Percentiles rank a stretch among this genome's conserved stretches.
Evolutionary conservation across 2,888 invertebrate genomes (phyloP).

Genomic region (Terebella lapidaria): DNA sequence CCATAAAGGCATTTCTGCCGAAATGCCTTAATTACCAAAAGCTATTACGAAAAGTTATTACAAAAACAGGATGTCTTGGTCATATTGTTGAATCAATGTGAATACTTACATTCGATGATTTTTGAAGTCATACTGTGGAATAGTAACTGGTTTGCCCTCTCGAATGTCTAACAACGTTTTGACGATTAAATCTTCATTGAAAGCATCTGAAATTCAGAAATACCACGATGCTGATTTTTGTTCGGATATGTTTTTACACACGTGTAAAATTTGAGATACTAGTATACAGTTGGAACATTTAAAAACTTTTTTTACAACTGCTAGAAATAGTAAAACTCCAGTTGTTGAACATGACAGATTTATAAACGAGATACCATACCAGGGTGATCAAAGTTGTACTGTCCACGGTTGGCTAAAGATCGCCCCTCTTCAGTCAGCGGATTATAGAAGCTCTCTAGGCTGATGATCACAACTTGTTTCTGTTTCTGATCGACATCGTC

Average conservation of each 20-base stretch:
- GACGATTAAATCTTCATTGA: conserved; percentile 81
- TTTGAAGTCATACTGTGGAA: conserved; percentile 78
- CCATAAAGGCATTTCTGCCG: too few species aligned
- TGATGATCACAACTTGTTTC: conserved; percentile 86
- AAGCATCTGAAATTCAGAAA: conserved; percentile 67
- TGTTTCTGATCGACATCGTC: conserved; percentile 63
- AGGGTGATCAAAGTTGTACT: conserved; percentile 98
- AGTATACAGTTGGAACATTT: neutral
- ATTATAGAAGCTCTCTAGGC: conserved; percentile 95
- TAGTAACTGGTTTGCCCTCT: conserved; percentile 78
- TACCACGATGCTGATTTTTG: too few species aligned
- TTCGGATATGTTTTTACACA: too few species aligned
- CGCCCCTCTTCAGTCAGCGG: conserved; percentile 76
- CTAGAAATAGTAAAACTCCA: neutral
- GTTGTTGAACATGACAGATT: conserved; percentile 1
- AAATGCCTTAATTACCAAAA: too few species aligned
- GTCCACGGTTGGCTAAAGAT: conserved; percentile 72
- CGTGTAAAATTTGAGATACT: too few species aligned
- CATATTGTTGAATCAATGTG: neutral
- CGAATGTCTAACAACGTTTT: conserved; percentile 76
- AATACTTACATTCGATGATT: conserved; percentile 17
- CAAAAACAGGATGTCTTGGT: too few species aligned
- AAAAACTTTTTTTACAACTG: too few species aligned
- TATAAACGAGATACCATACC: conserved; percentile 45
- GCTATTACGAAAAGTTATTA: too few species aligned